These are phyloP conservation scores for Ariolimax columbianus DNA, from an alignment of 2,888 invertebrate genomes.

Conservation along the genomic window DNA sequence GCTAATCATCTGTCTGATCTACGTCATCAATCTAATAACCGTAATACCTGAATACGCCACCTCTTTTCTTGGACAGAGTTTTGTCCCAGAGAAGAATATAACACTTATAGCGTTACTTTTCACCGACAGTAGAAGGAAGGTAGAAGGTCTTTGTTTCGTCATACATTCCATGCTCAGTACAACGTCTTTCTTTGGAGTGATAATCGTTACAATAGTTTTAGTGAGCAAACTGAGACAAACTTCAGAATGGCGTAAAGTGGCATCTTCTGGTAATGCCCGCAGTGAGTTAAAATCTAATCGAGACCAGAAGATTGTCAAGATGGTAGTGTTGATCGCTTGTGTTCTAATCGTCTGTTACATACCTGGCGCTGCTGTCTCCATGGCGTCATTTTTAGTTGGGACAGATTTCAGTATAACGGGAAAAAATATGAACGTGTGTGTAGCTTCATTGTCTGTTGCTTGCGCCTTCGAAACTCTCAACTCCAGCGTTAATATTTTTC, in stretches of 20 bases:
- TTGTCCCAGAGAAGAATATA: background rate
- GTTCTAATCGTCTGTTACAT: background rate
- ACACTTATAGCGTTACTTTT: background rate
- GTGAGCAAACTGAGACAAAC: background rate
- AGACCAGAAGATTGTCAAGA: background rate
- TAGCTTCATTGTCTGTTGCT: background rate
- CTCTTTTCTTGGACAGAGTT: background rate
- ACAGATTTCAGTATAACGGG: background rate
- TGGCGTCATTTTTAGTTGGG: background rate
- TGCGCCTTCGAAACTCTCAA: background rate
- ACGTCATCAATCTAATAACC: background rate
- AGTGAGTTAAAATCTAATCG: background rate
- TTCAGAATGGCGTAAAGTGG: background rate
- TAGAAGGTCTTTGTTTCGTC: background rate
- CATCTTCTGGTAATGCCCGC: background rate
- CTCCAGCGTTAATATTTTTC: background rate
- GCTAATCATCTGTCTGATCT: background rate
- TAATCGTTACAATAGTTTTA: background rate
- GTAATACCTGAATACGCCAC: background rate
- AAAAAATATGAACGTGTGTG: background rate
- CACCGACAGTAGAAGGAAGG: background rate
- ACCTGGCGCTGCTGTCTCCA: background rate
- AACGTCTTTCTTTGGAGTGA: background rate
- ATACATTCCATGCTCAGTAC: background rate
- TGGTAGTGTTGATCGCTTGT: background rate